A percentile compares a stretch with the other conserved stretches of the same genome.
Evolutionary conservation across 2,888 invertebrate species (phyloP).

Genomic region (Mesorhabditis sp.): DNA sequence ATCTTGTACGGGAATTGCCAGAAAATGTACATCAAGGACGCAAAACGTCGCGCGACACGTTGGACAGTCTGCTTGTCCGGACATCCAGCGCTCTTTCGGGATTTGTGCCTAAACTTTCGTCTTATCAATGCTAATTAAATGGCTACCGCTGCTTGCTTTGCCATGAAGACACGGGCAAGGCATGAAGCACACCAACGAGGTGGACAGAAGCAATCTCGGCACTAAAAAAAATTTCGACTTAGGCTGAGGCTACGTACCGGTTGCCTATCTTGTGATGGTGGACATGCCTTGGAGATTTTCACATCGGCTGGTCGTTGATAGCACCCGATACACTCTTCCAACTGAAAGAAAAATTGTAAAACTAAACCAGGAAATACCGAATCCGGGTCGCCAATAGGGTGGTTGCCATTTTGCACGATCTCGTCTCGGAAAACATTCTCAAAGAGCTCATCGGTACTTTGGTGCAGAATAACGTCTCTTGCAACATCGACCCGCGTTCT

Average conservation of each 20-base stretch:
- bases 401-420: not conserved
- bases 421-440: not conserved
- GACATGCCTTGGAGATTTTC: not conserved
- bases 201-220: not conserved
- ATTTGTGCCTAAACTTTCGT: not conserved
- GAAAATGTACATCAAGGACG: not conserved
- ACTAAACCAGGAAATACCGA: not conserved
- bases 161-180: not conserved
- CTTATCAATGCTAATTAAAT: not conserved
- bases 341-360: not conserved
- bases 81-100: not conserved
- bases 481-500: not conserved
- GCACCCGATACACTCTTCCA: constrained; percentile 1
- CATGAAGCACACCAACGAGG: not conserved
- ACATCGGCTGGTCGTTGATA: not conserved
- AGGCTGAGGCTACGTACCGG: not conserved
- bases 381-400: not conserved
- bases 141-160: not conserved
- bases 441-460: not conserved
- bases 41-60: not conserved
- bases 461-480: not conserved
- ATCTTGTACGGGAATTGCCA: no score
- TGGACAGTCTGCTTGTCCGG: constrained; percentile 5
- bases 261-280: not conserved
- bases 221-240: not conserved